These are phyloP conservation scores for Rhinella marina DNA, from an alignment of 2,797 vertebrate genomes.

Conservation along the genomic window DNA sequence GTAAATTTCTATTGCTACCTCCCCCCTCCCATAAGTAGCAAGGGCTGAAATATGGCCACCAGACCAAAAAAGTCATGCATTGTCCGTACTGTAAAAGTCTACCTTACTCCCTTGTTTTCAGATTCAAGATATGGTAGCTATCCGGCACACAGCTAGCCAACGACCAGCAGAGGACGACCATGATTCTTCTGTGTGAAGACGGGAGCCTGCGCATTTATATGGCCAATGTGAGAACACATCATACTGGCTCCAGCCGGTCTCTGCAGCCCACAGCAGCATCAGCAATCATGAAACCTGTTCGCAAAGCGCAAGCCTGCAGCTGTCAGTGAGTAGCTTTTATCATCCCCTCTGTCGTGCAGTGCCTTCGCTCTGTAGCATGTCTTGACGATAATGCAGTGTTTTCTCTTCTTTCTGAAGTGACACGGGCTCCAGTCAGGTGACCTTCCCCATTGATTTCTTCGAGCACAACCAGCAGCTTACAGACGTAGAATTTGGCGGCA, in stretches of 20 bases:
- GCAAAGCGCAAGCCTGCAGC: constrained; percentile 93
- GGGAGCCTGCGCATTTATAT: constrained; percentile 98
- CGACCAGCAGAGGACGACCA: constrained; percentile 96
- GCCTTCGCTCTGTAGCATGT: no score
- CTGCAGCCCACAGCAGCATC: constrained; percentile 95
- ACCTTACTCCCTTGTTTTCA: constrained; percentile 63
- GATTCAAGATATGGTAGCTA: constrained; percentile 99
- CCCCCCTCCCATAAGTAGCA: neutral
- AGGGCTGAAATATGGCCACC: neutral
- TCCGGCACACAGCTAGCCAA: constrained; percentile 96
- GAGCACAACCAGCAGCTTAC: constrained; percentile 98
- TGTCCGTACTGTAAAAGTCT: neutral
- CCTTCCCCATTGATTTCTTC: constrained; percentile 98
- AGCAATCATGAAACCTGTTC: constrained; percentile 97
- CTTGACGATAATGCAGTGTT: neutral
- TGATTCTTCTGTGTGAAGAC: constrained; percentile 97
- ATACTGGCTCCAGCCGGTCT: constrained; percentile 95
- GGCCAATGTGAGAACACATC: constrained; percentile 97
- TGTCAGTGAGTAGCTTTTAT: constrained; percentile 79
- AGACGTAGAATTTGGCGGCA: constrained; percentile 96
- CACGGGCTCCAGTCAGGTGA: constrained; percentile 95
- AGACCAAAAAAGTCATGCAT: neutral
- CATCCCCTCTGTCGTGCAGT: neutral
- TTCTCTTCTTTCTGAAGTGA: constrained; percentile 74
- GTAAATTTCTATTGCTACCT: neutral